These are phyloP conservation scores for Platygyra sinensis DNA, from an alignment of 64 coral and sea anemone species.

Conservation along the genomic window DNA sequence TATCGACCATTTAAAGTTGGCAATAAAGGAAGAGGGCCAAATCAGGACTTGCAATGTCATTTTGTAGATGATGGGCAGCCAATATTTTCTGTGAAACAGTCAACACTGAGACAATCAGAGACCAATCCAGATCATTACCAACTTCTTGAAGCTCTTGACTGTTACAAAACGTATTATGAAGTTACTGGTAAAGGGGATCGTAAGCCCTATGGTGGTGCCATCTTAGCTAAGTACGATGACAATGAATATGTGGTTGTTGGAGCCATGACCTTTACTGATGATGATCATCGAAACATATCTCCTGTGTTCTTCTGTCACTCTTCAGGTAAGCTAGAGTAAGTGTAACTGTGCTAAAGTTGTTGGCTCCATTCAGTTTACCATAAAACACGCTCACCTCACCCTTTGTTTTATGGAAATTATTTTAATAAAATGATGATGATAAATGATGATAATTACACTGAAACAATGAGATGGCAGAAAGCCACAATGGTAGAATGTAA, in stretches of 20 bases:
- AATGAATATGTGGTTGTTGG: neutral
- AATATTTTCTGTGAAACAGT: too few species aligned
- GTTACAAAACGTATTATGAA: neutral
- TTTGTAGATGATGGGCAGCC: neutral
- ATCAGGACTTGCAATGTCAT: neutral
- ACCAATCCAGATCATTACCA: neutral
- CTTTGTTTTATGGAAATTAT: too few species aligned
- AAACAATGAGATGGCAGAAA: too few species aligned
- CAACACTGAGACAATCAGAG: too few species aligned
- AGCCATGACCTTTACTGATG: neutral
- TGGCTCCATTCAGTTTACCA: too few species aligned
- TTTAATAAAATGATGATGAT: too few species aligned
- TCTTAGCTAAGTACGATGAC: neutral
- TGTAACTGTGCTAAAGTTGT: too few species aligned
- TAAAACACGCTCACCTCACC: too few species aligned
- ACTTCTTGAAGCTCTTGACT: neutral
- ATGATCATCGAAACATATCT: neutral
- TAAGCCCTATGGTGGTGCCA: neutral
- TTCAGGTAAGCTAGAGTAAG: too few species aligned
- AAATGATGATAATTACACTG: too few species aligned
- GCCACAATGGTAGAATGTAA: too few species aligned
- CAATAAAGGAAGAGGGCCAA: neutral
- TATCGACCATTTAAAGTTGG: neutral
- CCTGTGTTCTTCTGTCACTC: neutral
- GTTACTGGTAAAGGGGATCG: neutral